Percentiles rank a stretch among this genome's conserved stretches.
phyloP scores from a whole-genome alignment of 2,797 vertebrate species.

The Vipera ursinii region DNA sequence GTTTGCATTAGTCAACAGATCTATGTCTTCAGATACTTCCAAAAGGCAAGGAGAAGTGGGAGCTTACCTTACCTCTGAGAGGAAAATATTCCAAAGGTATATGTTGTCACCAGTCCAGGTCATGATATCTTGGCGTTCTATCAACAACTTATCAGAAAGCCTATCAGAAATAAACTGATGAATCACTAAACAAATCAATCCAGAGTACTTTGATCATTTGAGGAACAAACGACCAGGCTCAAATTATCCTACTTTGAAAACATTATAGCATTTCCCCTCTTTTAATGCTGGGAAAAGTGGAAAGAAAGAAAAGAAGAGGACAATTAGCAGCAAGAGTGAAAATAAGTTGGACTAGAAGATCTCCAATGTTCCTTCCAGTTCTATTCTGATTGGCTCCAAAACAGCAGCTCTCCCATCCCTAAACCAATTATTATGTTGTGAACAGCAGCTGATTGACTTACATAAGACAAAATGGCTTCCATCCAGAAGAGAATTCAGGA shows the following conservation, averaged over 20 bases:
- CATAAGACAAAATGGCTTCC: neutral
- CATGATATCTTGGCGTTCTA: neutral
- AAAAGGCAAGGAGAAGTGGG: neutral
- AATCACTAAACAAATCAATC: neutral
- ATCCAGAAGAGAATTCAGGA: neutral
- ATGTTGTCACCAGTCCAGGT: neutral
- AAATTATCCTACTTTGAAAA: neutral
- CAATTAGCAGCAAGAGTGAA: neutral
- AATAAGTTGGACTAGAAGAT: neutral
- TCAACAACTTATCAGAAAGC: neutral
- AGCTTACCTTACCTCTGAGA: neutral
- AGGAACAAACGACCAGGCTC: neutral
- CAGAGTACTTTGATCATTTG: neutral
- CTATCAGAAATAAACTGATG: neutral
- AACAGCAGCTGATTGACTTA: neutral
- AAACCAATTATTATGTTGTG: neutral
- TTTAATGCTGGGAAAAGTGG: neutral
- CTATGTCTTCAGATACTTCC: neutral
- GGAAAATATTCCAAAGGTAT: neutral
- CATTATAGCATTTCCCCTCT: neutral
- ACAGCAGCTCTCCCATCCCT: neutral
- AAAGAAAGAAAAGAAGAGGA: neutral
- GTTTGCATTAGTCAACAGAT: neutral
- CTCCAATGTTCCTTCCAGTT: too few species aligned
- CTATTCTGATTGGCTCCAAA: neutral